Conservation (phyloP, 2,113 vertebrate genomes). For the Syrrhaptes paradoxus region DNA sequence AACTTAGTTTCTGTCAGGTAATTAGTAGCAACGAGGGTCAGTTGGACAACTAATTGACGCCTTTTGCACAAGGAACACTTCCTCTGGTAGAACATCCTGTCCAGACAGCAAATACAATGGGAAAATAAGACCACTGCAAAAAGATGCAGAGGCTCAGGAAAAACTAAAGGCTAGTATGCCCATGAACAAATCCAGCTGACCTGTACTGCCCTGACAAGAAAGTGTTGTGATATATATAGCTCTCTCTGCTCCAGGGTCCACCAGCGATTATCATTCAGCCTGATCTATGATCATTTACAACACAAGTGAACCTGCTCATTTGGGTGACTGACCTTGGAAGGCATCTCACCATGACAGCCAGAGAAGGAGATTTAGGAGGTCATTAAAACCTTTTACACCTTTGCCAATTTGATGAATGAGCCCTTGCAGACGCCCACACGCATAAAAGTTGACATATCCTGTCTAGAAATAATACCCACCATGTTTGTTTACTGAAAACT, state of each 20-base stretch:
- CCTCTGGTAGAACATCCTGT: slow-evolving; percentile 68
- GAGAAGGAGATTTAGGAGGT: slow-evolving; percentile 38
- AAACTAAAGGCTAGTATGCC: neutral
- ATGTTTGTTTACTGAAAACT: slow-evolving; percentile 21
- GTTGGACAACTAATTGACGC: slow-evolving; percentile 51
- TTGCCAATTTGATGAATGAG: slow-evolving; percentile 8
- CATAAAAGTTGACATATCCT: slow-evolving; percentile 30
- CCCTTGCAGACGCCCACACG: rapidly evolving
- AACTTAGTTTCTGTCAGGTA: neutral
- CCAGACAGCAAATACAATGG: slow-evolving; percentile 65
- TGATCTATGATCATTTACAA: slow-evolving; percentile 53
- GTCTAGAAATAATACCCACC: slow-evolving; percentile 44
- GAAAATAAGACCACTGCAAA: slow-evolving; percentile 38
- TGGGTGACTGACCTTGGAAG: slow-evolving; percentile 48
- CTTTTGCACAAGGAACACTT: slow-evolving; percentile 60
- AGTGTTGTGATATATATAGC: slow-evolving; percentile 8
- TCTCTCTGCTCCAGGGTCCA: neutral
- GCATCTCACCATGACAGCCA: neutral
- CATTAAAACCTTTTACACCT: slow-evolving; percentile 59
- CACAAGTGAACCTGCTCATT: slow-evolving; percentile 35
- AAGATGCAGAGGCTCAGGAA: slow-evolving; percentile 52
- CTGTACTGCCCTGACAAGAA: slow-evolving; percentile 28
- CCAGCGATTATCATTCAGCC: slow-evolving; percentile 10
- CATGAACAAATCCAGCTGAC: slow-evolving; percentile 46
- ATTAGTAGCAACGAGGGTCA: slow-evolving; percentile 13